Base-by-base conservation (phyloP, 2,888 invertebrate species). In the Hydrotaea cyrtoneurina region DNA sequence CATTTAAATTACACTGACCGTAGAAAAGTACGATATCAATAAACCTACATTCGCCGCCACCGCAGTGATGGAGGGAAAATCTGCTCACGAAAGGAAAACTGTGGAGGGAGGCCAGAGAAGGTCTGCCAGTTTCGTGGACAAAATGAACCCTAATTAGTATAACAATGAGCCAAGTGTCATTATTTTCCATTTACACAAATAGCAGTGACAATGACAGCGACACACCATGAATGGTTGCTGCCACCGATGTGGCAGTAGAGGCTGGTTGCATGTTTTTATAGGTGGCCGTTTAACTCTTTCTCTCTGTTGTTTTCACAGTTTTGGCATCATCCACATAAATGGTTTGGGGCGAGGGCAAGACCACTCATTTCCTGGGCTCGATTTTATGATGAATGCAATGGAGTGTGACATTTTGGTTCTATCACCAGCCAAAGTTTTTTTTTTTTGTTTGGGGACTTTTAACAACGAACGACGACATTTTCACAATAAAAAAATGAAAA, bases 111-210 rank as follows among this genome's bases (percentile, higher is more conserved):
- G 21, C 19, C 3, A 10, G 21, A 11, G 11, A 13, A 50, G 50
- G n/a, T n/a, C 23, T 26, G 7, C 31, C 31, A 31, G 59, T 26
- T 23, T 59, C 15, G 11, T 59, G 59, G 26, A 59, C 73, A 78
- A 71, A 80, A 83, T 80, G 55, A 71, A 80, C 74, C 74, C 78
- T 78, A 83, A 80, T 84, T 72, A 80, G 59, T 74, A 43, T 26
- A 80, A 72, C 78, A 78, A 84, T 74, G 78, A 84, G 72, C 71
- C 75, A 78, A 84, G 75, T 75, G 75, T 62, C 71, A 78, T 80
- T 83, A 75, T 83, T 80, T 75, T 80, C 2, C 57, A 73, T 83
- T 83, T 39, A 64, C 26, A 79, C 46, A 66, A 59, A 31, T 5
- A 43, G 55, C 72, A 55, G 69, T 39, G 64, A 55, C 11, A 26